A percentile compares a stretch with the other conserved stretches of the same genome.
These are phyloP conservation scores for Heterotilapia buettikoferi DNA, from an alignment of 2,113 vertebrate species.

Conservation along the genomic window DNA sequence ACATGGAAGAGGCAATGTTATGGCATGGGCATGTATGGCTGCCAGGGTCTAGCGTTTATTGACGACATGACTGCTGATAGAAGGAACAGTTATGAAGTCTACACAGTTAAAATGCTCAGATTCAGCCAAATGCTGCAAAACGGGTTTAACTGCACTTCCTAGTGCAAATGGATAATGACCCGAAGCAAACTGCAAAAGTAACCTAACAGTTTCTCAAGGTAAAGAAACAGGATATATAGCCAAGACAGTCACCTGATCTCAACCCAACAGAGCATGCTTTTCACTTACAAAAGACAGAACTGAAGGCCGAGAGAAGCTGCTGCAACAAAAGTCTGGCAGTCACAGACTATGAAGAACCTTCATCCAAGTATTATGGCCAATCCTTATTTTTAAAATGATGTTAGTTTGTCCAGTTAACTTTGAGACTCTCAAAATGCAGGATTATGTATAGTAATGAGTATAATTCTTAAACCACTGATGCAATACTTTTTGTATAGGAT, in stretches of 20 bases:
- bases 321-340: background rate
- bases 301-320: background rate
- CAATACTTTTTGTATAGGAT: background rate
- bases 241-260: background rate
- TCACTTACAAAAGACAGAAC: background rate
- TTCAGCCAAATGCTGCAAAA: background rate
- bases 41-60: background rate
- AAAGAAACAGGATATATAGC: background rate
- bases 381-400: background rate
- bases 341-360: background rate
- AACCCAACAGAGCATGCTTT: background rate
- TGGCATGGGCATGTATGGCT: fast-evolving
- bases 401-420: background rate
- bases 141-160: background rate
- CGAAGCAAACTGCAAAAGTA: background rate
- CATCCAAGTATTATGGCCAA: background rate
- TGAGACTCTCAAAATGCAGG: background rate
- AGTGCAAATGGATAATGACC: background rate
- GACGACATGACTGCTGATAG: background rate
- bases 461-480: background rate
- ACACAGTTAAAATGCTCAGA: background rate
- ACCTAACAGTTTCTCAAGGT: background rate
- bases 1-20: background rate
- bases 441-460: background rate
- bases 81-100: background rate